Evolutionary conservation across 1,140 invertebrate genomes (phyloP).

Genomic region (Phymastichus coffea): DNA sequence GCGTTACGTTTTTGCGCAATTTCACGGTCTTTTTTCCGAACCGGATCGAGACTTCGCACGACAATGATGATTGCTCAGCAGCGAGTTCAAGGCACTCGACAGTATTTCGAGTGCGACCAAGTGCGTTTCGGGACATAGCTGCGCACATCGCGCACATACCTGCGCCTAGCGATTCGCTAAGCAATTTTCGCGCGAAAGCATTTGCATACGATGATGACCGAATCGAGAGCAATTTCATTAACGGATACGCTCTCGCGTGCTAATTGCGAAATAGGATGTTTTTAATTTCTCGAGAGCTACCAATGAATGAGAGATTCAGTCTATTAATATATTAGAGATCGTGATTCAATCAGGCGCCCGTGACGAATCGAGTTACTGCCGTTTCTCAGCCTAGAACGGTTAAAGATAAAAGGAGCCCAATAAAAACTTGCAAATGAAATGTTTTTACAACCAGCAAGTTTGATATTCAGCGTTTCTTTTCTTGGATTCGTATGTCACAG

Average conservation of each 20-base stretch:
- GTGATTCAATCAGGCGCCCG: slow-evolving; percentile 12
- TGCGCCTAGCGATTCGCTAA: no score
- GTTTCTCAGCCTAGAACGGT: neutral
- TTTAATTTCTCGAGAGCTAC: neutral
- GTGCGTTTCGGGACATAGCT: slow-evolving; percentile 36
- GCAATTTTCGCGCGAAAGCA: slow-evolving; percentile 24
- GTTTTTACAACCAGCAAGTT: no score
- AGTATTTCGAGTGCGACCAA: slow-evolving; percentile 48
- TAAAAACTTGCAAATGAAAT: no score
- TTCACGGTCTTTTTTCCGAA: no score
- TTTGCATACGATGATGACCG: neutral
- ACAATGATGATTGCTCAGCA: no score
- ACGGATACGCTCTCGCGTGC: neutral
- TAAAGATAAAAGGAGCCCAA: no score
- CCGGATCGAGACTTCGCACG: no score
- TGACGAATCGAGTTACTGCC: neutral
- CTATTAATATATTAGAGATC: slow-evolving; percentile 3
- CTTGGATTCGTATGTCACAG: no score
- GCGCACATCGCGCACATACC: no score
- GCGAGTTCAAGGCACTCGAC: slow-evolving; percentile 43
- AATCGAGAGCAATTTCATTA: slow-evolving; percentile 15
- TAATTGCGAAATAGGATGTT: slow-evolving; percentile 3
- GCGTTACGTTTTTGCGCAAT: no score
- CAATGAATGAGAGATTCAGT: slow-evolving; percentile 14
- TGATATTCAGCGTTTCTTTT: no score